Evolutionary conservation across 2,888 invertebrate species (phyloP), one percentile per base, ranked within the genome.

Genomic region (Ephialtes manifestator): DNA sequence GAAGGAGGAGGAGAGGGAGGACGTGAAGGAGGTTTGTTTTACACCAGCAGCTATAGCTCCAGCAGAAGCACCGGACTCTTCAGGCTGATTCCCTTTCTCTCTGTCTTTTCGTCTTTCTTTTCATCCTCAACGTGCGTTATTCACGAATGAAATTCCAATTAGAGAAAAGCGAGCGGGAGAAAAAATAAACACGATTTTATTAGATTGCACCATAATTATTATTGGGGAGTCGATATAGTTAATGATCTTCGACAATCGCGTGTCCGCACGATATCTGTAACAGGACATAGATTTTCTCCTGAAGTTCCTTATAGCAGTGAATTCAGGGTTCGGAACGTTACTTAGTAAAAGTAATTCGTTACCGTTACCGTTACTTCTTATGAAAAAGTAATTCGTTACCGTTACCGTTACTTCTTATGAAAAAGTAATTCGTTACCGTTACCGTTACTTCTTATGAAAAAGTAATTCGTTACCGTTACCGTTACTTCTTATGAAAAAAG

Each of bases 21-120:
- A 60, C 76, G 63, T 46, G 82, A 90, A 77, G 82, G 89, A 90
- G 92, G 92, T 93, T 93, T 93, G 93, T 93, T 93, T 93, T 92
- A 90, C 91, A 90, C 82, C 85, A 80, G 63, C 88, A 89, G 87
- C 86, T 89, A 86, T 87, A 84, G 87, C 86, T 86, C 82, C 75
- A 67, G 84, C 70, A 83, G 83, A 78, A 78, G 58, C 80, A 84
- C 79, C 79, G 71, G 78, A 81, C 77, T 51, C 85, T 84, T 79
- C 68, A 63, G 65, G 63, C 83, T 72, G 18, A 77, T 77, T 71
- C 71, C 78, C 72, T 82, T 63, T 76, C 68, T 46, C 31, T 31
- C 28, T n/a, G 35, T 43, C 46, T 79, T 63, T 35, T 39, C 71
- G 18, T 28, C 79, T 58, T 35, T 71, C 67, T 55, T 10, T 28